These are phyloP conservation scores for Grapholita molesta DNA, from an alignment of 1,140 invertebrate genomes.

Conservation along the genomic window DNA sequence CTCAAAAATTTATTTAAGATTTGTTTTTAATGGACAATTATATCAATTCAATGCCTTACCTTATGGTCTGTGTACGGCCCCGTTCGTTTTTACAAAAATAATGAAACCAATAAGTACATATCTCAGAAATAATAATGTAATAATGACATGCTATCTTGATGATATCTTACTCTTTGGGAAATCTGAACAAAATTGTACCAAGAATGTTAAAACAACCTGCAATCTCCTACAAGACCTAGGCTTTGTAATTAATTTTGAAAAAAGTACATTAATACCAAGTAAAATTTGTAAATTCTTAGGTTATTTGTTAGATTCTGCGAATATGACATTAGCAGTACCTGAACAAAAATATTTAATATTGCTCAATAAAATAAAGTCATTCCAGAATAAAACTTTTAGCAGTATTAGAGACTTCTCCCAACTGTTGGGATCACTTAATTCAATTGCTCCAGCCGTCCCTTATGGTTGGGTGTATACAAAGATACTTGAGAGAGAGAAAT, in stretches of 20 bases:
- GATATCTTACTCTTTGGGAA: not conserved
- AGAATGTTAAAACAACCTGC: not conserved
- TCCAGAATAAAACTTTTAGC: not conserved
- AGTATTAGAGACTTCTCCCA: not conserved
- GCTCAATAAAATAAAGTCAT: not conserved
- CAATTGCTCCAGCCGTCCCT: not conserved
- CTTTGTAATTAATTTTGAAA: not conserved
- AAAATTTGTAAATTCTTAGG: not conserved
- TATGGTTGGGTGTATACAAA: not conserved
- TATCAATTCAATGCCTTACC: no score
- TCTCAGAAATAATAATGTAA: not conserved
- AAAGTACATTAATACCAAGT: not conserved
- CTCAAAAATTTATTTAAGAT: no score
- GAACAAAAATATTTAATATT: not conserved
- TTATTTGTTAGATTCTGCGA: not conserved
- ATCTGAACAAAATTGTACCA: not conserved
- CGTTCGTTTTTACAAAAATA: not conserved
- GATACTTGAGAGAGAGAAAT: not conserved
- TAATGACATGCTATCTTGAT: not conserved
- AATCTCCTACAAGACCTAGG: not conserved
- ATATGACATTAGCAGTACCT: not conserved
- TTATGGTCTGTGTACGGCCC: no score
- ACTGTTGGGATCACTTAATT: not conserved
- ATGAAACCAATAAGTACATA: not conserved
- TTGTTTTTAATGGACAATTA: no score